phyloP scores from a whole-genome alignment of 2,888 invertebrate genomes.

The Andrena marginata region DNA sequence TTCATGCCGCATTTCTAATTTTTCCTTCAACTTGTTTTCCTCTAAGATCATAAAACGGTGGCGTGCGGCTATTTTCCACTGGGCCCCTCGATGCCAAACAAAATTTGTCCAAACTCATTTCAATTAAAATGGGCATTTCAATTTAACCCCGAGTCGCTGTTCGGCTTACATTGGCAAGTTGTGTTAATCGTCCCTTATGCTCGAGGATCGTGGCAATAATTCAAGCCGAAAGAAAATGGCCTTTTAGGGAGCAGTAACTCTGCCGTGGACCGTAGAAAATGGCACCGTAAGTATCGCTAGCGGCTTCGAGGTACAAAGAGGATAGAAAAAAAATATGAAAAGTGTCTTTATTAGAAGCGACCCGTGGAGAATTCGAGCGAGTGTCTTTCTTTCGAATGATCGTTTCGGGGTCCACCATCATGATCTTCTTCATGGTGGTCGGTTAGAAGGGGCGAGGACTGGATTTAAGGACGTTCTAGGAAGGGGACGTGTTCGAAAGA shows the following conservation, averaged over 20 bases:
- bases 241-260: conserved; percentile 22
- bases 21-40: too few relatives aligned
- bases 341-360: conserved; percentile 83
- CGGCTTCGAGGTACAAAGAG: conserved; percentile 26
- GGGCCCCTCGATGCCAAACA: too few relatives aligned
- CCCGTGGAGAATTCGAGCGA: conserved; percentile 78
- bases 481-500: conserved; percentile 71
- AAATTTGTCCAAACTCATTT: background rate
- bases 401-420: conserved; percentile 71
- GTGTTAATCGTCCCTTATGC: background rate
- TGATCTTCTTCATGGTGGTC: conserved; percentile 75
- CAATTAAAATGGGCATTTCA: background rate
- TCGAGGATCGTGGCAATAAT: background rate
- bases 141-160: background rate
- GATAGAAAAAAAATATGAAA: conserved; percentile 70
- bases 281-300: conserved; percentile 3
- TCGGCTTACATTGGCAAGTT: background rate
- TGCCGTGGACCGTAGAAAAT: conserved; percentile 7
- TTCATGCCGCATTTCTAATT: too few relatives aligned
- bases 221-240: conserved; percentile 15
- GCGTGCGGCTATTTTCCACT: too few relatives aligned
- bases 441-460: conserved; percentile 68
- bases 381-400: conserved; percentile 70
- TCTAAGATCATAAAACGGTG: too few relatives aligned
- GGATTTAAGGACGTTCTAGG: conserved; percentile 63